Evolutionary conservation across 2,888 invertebrate species (phyloP), one percentile per base, ranked within the genome.

Genomic region (Apodemia duryi): DNA sequence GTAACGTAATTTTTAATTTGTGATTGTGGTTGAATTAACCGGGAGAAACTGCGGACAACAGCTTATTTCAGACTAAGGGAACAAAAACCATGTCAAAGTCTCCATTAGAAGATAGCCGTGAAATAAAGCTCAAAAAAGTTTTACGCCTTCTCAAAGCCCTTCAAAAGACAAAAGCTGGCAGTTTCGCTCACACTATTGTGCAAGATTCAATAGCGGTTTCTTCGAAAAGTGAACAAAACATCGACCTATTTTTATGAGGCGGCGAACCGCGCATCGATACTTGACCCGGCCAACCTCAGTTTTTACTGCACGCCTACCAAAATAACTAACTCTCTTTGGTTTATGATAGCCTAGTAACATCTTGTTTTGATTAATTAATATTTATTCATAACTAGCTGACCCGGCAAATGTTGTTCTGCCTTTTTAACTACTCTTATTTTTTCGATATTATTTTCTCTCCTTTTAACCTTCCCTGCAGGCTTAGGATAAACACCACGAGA

Each of bases 231-330:
- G 57, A 68, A 70, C 62, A 67, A 70, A 66, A 57, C 66, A 65
- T 67, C 74, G 78, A 80, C 78, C 81, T 80, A 84, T 78, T 78
- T 84, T 76, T 74, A 74, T 57, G 46, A 52, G 61, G 61, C 46
- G 32, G 70, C 66, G 68, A 67, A 65, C 69, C 69, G 72, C 72
- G 69, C 73, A 71, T 66, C 71, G 73, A 70, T 72, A 72, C 73
- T 78, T 77, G 82, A 81, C 82, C 81, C 71, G 72, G 29, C 57
- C 57, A 29, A 57, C 57, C 71, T 77, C 54, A 52, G 66, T 68
- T 68, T 63, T 68, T 63, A 64, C 72, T 69, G 78, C 77, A 74
- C 60, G 32, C 28, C 54, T 64, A 64, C 54, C 32, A 60, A 60
- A 54, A 54, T 32, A 32, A 32, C 54, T 28, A 21, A 21, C 21